Conservation (phyloP, 2,888 invertebrate species). For the Schizaphis graminum region DNA sequence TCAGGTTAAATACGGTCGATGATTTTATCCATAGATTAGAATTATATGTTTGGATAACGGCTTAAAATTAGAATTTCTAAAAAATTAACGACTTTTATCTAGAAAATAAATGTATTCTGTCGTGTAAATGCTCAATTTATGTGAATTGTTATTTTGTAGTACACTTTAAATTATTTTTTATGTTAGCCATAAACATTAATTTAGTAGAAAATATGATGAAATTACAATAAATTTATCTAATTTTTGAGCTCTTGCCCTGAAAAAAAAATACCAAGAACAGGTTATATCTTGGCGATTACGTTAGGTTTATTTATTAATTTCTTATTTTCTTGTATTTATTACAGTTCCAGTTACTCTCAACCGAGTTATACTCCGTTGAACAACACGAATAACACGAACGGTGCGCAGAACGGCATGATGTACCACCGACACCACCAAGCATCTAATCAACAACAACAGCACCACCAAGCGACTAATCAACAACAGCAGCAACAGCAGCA, state of each 20-base stretch:
- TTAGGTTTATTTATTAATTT: neutral
- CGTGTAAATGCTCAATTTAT: neutral
- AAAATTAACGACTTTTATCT: conserved; percentile 19
- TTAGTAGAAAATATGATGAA: neutral
- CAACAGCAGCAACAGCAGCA: conserved; percentile 70
- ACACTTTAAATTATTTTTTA: conserved; percentile 19
- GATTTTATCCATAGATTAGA: conserved; percentile 12
- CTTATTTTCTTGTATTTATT: conserved; percentile 64
- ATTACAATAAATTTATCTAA: neutral
- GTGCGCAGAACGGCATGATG: conserved; percentile 66
- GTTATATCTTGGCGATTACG: neutral
- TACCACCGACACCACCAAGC: conserved; percentile 70
- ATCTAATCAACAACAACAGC: conserved; percentile 70
- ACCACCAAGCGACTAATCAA: conserved; percentile 71
- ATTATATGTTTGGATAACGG: neutral
- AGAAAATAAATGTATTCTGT: neutral
- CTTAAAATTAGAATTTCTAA: conserved; percentile 41
- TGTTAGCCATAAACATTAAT: neutral
- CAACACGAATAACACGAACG: conserved; percentile 70
- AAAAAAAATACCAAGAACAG: neutral
- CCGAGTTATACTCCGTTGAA: conserved; percentile 65
- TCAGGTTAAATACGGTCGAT: neutral
- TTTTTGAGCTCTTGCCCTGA: neutral
- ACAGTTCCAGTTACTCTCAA: conserved; percentile 71
- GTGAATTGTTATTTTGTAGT: conserved; percentile 12